Evolutionary conservation across 2,797 vertebrate genomes (phyloP), one percentile per base, ranked within the genome.

Genomic region (Emys orbicularis): DNA sequence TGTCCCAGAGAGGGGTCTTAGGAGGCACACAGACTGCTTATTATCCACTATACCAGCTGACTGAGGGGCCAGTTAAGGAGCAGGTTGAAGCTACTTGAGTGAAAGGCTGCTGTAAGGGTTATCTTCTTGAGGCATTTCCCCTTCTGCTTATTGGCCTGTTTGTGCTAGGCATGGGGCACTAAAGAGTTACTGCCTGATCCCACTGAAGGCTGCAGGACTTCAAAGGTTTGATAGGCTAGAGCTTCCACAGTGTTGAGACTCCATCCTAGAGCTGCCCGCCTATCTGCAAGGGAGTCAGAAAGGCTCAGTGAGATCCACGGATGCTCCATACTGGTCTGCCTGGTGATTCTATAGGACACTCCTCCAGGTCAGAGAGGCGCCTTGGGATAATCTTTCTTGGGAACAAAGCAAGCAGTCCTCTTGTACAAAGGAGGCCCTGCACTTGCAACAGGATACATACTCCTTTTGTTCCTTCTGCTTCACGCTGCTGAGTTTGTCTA

Each of bases 11-110:
- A 83, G 52, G 54, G 88, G 8, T 3, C 19, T 65, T 19, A 37
- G 79, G 87, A 76, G 2, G 1, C n/a, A 74, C 37, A 44, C 74
- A 19, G 5, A 21, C 6, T 77, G 15, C 6, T 3, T 0, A 12
- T 85, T 79, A 31, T 87, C 57, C 25, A 68, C 54, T 44, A 5
- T 65, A 23, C 11, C 54, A 79, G 41, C 8, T 82, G 87, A 59
- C 41, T 77, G 44, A 61, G 27, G 37, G 37, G 6, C 13, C 44
- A 49, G 25, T 77, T 77, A 31, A 77, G 13, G 8, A 49, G 74
- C 41, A 16, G 44, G 27, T 18, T 77, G 44, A 77, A 77, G 44
- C 74, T 77, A 16, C 27, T 31, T 13, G 13, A 49, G 25, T 31
- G 74, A 77, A 77, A 77, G 8, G 47, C 23, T 41, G 27, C 27